Conservation (phyloP, 2,113 vertebrate genomes). For the Gyps fulvus region DNA sequence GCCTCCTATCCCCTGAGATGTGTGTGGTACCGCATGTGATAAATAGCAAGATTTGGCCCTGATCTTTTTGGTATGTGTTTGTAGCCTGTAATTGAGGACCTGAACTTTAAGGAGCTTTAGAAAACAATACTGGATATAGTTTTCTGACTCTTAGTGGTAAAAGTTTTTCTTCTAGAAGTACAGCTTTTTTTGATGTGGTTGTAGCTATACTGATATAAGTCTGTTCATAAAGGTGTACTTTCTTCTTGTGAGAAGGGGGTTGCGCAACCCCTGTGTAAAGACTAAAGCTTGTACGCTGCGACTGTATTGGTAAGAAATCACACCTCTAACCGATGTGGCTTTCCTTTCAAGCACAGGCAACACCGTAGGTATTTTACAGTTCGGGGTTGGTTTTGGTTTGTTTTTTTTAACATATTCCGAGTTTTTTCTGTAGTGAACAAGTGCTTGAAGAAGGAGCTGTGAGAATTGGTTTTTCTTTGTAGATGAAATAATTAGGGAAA, state of each 20-base stretch:
- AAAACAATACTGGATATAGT: not conserved
- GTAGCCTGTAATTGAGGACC: not conserved
- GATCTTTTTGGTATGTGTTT: not conserved
- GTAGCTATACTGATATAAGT: not conserved
- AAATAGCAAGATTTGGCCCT: not conserved
- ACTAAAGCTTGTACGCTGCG: not conserved
- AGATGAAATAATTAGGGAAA: not conserved
- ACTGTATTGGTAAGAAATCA: not conserved
- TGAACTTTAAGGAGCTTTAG: not conserved
- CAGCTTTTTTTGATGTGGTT: not conserved
- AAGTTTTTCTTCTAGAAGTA: not conserved
- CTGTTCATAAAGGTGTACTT: not conserved
- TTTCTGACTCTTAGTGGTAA: not conserved
- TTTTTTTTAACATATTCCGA: not conserved
- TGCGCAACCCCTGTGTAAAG: not conserved
- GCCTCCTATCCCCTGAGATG: fast-evolving
- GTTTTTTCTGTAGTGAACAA: not conserved
- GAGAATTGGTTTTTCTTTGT: not conserved
- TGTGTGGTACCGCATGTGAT: fast-evolving
- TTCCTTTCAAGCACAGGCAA: not conserved
- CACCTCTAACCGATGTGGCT: not conserved
- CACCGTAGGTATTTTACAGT: not conserved
- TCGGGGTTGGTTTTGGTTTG: too few species aligned
- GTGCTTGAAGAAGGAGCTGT: not conserved
- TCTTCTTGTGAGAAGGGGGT: not conserved